Percentiles rank a stretch among this genome's conserved stretches.
These are phyloP conservation scores for Sicus ferrugineus DNA, from an alignment of 2,888 invertebrate genomes.

Conservation along the genomic window DNA sequence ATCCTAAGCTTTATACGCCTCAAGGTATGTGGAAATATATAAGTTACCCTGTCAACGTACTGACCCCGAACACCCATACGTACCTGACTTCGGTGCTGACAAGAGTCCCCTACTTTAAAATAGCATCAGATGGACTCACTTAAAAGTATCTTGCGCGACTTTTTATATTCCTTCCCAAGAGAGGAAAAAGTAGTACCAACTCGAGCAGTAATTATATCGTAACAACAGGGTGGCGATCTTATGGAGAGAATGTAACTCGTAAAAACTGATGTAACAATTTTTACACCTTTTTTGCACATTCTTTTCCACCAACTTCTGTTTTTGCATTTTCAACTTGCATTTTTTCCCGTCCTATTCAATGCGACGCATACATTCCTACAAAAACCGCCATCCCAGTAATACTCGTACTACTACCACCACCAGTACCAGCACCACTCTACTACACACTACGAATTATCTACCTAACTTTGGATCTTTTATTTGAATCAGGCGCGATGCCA, in stretches of 20 bases:
- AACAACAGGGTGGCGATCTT: not conserved
- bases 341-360: slow-evolving; percentile 8
- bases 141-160: not conserved
- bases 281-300: too few species aligned
- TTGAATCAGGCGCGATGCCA: slow-evolving; percentile 92
- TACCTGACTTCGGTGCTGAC: slow-evolving; percentile 41
- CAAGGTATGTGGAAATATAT: slow-evolving; percentile 71
- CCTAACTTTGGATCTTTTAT: slow-evolving; percentile 81
- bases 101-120: not conserved
- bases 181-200: not conserved
- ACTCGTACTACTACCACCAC: slow-evolving; percentile 31
- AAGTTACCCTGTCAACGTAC: not conserved
- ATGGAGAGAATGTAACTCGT: not conserved
- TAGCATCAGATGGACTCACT: not conserved
- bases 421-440: slow-evolving; percentile 40
- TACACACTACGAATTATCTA: slow-evolving; percentile 57
- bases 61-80: slow-evolving; percentile 35
- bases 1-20: slow-evolving; percentile 78
- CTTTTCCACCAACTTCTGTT: slow-evolving; percentile 10
- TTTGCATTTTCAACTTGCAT: too few species aligned
- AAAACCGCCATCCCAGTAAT: slow-evolving; percentile 17
- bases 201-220: not conserved
- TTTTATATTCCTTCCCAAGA: not conserved
- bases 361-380: slow-evolving; percentile 1
- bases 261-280: slow-evolving; percentile 6